Evolutionary conservation across 1,140 invertebrate species (phyloP), one percentile per base, ranked within the genome.

Genomic region (Drosophila elegans): DNA sequence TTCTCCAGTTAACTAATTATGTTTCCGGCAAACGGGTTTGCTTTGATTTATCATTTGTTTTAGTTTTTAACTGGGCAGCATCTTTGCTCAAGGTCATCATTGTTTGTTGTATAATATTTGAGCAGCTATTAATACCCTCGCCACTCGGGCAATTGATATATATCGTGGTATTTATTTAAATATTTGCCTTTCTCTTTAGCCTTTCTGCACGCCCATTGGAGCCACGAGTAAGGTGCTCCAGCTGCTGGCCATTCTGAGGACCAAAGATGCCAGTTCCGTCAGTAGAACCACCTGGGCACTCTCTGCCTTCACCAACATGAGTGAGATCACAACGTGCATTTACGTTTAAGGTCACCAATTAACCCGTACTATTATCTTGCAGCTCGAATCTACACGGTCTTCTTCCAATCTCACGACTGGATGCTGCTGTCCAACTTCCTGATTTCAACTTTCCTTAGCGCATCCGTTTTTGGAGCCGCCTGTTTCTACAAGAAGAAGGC

Each of bases 141-240:
- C 55, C 36, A 29, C 39, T 36, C 39, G 41, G 39, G 42, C 54
- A 67, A 59, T 75, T 83, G 46, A 75, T 56, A 52, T 72, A 68
- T 60, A 56, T 29, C 7, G n/a, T 13, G 13, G 5, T 13, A 51
- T 36, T 56, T 12, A 48, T 59, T 60, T 49, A 46, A 39, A 46
- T 55, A 59, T 55, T 41, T 62, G 12, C 27, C 27, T 54, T 42
- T 36, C 21, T 51, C 73, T 46, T 92, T 73, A 96, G 95, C 95
- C 95, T 3, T 93, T 96, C 29, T 95, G 95, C 78, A 96, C 95
- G 0, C 95, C 95, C 4, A 94, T 96, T 73, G 95, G 95, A 44
- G 94, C 95, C 32, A 95, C 95, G 2, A 95, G 95, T 57, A 96
- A 96, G 93, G 91, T 95, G 16, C 92, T 95, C 42, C 95, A 96